phyloP scores from a whole-genome alignment of 2,797 vertebrate species.

The Phoxinus dragarum region DNA sequence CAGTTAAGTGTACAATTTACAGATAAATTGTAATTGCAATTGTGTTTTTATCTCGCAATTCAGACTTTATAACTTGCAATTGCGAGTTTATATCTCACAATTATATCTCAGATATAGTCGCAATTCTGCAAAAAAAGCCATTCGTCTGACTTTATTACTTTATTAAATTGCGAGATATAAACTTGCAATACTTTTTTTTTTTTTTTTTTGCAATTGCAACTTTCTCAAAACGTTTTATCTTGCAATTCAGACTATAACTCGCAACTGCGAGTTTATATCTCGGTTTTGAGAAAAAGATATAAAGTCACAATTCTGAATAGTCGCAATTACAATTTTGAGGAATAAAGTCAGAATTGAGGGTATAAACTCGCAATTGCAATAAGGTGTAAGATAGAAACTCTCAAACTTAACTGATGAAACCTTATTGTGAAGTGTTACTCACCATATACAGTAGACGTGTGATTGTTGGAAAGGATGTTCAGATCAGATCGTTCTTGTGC shows the following conservation, averaged over 20 bases:
- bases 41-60: not conserved
- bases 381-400: not conserved
- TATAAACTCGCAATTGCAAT: not conserved
- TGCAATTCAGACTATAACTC: not conserved
- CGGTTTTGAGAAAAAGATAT: not conserved
- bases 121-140: too few relatives aligned
- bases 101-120: too few relatives aligned
- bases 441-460: not conserved
- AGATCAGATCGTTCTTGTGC: constrained; percentile 64
- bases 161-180: not conserved
- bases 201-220: not conserved
- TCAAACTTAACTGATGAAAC: not conserved
- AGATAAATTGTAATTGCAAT: not conserved
- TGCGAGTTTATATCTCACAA: not conserved
- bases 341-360: not conserved
- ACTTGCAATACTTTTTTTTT: not conserved
- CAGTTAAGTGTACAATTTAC: not conserved
- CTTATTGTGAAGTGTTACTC: constrained; percentile 22
- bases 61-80: not conserved
- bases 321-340: not conserved
- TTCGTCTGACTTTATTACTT: not conserved
- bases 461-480: constrained; percentile 52
- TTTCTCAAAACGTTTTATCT: not conserved
- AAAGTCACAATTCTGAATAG: not conserved
- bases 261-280: not conserved